phyloP scores from a whole-genome alignment of 2,888 invertebrate genomes.

The Lasius fuliginosus region DNA sequence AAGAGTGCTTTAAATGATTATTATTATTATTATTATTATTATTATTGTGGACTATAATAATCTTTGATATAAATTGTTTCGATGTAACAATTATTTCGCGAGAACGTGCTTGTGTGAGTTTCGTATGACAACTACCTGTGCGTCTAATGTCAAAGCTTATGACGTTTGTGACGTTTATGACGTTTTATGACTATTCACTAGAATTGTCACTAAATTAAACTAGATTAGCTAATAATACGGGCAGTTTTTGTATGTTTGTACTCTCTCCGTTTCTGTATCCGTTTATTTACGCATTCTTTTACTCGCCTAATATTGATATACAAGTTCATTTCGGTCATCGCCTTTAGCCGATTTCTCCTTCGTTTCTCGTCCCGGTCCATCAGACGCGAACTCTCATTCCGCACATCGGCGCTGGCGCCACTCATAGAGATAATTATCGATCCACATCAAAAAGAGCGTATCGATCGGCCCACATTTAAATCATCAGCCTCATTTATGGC shows the following conservation, averaged over 20 bases:
- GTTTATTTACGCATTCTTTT: constrained; percentile 6
- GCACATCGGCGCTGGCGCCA: constrained; percentile 79
- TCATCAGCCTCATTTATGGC: background rate
- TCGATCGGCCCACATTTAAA: constrained; percentile 55
- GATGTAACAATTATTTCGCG: background rate
- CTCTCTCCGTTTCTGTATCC: background rate
- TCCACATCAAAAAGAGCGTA: constrained; percentile 62
- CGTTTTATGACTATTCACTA: background rate
- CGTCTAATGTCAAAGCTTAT: background rate
- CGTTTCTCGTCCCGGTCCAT: constrained; percentile 8
- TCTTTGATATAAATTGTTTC: background rate
- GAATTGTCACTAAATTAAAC: background rate
- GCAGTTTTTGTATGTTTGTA: background rate
- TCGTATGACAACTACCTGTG: background rate
- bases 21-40: background rate
- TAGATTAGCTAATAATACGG: background rate
- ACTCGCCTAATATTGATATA: constrained; percentile 23
- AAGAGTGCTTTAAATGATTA: background rate
- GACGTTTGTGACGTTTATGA: background rate
- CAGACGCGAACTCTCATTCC: constrained; percentile 69
- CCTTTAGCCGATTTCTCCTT: constrained; percentile 55
- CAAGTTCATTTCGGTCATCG: constrained; percentile 20
- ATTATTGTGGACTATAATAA: background rate
- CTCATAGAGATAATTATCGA: constrained; percentile 82
- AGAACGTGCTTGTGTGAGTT: background rate